Base-by-base conservation (phyloP, 2,113 vertebrate species). In the Sminthopsis crassicaudata region DNA sequence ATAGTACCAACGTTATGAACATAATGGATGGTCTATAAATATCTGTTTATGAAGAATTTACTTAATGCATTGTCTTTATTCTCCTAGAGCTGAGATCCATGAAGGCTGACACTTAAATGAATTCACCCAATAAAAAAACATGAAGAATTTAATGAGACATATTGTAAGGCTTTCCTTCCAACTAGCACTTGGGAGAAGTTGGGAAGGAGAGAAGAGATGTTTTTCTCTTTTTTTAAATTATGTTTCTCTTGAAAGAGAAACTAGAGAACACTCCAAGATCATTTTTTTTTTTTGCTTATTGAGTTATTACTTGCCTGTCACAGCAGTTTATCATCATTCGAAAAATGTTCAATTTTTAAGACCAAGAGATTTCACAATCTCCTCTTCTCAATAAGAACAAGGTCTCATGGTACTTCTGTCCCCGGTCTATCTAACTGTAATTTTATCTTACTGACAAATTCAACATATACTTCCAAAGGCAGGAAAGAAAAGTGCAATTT, bases 11-110 rank as follows among this genome's bases (percentile, higher is more conserved):
- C n/a, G 52, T 9, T n/a, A 95, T 90, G 5, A 26, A n/a, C 6
- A 52, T 90, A 90, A 90, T 52, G 36, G 90, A 10, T n/a, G 25
- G 6, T 84, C 14, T 11, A 92, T 42, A 92, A 93, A 92, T 55
- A 92, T 4, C 6, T 27, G 52, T 91, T 57, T 91, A 92, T 88
- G 91, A 90, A 91, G 8, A 91, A 90, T 19, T 88, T 26, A 30
- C 67, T 96, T 96, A 92, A 92, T 93, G 92, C 53, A 90, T 91
- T 91, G 96, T 54, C 30, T n/a, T 76, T 84, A 8, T 91, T 94
- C 94, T 94, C 42, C 93, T 54, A 9, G 36, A 95, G 93, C 48
- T 95, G 53, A 92, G 53, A 51, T 48, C 57, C 90, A 95, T 76
- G 25, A 90, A 95, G 91, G 76, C 92, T 95, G 91, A 94, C 60